Base-by-base conservation (phyloP, 2,797 vertebrate genomes). In the Mergus octosetaceus region DNA sequence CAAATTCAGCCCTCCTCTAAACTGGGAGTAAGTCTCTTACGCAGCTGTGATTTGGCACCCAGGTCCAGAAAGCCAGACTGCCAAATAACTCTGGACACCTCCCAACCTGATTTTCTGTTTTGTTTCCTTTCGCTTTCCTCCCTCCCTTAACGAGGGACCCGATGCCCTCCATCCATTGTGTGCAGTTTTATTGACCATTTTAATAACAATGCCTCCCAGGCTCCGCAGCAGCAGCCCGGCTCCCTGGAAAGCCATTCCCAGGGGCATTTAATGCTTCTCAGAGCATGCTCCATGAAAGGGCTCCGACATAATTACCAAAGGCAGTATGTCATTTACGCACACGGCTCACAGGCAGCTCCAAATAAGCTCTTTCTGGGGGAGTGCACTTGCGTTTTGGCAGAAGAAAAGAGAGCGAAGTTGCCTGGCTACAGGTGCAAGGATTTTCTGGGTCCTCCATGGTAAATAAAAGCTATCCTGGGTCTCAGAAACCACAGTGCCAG, bases 191-290 rank as follows among this genome's bases (percentile, higher is more conserved):
- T 88, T 85, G 89, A 91, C 96, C 71, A 93, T 90, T 95, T 93
- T 84, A 58, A 65, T 58, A 58, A 95, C 92, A 95, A 96, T 83
- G 83, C 89, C 66, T 87, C 43, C 66, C 43, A 34, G 1, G 39
- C 65, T 88, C 83, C 64, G 70, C 94, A 93, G 95, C 94, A 92
- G 45, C 3, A 47, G 30, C 74, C 60, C 2, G 20, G 88, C 85
- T 97, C 92, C 90, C 94, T 90, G 92, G 92, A 96, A 95, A 95
- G 92, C 85, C 87, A 92, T 96, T 96, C 96, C 87, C 96, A 94
- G 95, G 89, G 65, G 93, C 86, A 74, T 39, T 76, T n/a, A 87
- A 24, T 3, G 10, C 71, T 77, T 79, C 94, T 77, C 90, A 54
- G 93, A 96, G 93, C 80, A 73, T 49, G 87, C 90, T 95, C 87